Evolutionary conservation across 2,113 vertebrate species (phyloP).

Genomic region (Anguilla japonica): DNA sequence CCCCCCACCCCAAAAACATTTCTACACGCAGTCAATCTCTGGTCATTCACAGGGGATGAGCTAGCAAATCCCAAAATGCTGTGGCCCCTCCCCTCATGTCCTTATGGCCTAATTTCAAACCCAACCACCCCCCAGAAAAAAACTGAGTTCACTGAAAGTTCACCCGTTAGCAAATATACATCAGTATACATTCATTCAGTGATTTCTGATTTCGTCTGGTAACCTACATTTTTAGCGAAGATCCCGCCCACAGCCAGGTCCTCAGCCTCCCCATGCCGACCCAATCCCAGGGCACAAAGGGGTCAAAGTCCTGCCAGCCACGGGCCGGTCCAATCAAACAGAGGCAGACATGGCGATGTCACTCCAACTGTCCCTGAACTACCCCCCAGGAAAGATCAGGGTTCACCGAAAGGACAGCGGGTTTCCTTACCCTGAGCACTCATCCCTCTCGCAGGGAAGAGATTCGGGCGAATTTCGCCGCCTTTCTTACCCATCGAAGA

Average conservation of each 20-base stretch:
- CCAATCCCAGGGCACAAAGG: too few relatives aligned
- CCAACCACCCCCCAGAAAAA: slow-evolving; percentile 23
- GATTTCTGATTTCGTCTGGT: slow-evolving; percentile 37
- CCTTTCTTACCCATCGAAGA: not conserved
- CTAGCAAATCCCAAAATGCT: slow-evolving; percentile 21
- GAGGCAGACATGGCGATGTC: slow-evolving; percentile 18
- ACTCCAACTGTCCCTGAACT: slow-evolving; percentile 18
- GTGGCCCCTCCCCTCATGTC: not conserved
- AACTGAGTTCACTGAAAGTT: slow-evolving; percentile 63
- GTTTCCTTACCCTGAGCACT: slow-evolving; percentile 38
- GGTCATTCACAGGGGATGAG: slow-evolving; percentile 39
- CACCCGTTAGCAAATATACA: slow-evolving; percentile 44
- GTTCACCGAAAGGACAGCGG: slow-evolving; percentile 66
- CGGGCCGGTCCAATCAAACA: slow-evolving; percentile 16
- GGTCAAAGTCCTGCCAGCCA: slow-evolving; percentile 57
- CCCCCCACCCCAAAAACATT: not conserved
- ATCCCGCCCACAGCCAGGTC: slow-evolving; percentile 26
- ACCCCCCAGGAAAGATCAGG: slow-evolving; percentile 41
- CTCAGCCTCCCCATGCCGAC: not conserved
- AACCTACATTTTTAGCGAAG: slow-evolving; percentile 19
- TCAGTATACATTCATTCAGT: too few relatives aligned
- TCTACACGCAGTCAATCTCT: slow-evolving; percentile 33
- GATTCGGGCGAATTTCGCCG: not conserved
- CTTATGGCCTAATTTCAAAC: slow-evolving; percentile 32
- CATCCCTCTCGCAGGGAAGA: slow-evolving; percentile 36